phyloP scores from a whole-genome alignment of 2,797 vertebrate genomes.

The Luscinia luscinia region DNA sequence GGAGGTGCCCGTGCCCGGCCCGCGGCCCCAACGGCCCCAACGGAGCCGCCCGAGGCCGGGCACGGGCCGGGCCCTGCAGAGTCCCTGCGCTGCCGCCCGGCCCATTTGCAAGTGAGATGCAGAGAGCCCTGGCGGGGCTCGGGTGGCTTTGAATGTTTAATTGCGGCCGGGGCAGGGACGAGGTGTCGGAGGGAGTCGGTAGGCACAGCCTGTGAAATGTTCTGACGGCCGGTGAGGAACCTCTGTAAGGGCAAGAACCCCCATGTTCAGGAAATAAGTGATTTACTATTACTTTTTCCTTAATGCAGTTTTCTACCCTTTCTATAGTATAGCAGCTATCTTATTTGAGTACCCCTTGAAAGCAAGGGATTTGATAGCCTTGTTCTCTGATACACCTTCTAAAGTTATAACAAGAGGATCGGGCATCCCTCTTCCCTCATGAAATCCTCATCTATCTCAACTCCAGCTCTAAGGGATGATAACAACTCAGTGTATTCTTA shows the following conservation, averaged over 20 bases:
- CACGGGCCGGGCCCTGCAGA: too few relatives aligned
- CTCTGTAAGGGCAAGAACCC: neutral
- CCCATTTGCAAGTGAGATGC: neutral
- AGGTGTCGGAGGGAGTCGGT: neutral
- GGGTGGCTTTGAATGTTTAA: constrained; percentile 24
- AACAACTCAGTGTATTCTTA: neutral
- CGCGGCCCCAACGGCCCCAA: too few relatives aligned
- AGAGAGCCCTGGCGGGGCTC: neutral
- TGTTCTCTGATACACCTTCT: neutral
- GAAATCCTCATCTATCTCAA: neutral
- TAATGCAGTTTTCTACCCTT: neutral
- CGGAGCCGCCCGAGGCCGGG: neutral
- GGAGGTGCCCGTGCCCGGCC: too few relatives aligned
- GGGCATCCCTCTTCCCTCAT: neutral
- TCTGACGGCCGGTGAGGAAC: neutral
- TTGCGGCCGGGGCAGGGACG: neutral
- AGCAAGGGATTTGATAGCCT: neutral
- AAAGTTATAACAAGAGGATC: neutral
- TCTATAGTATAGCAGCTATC: neutral
- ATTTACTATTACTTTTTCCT: neutral
- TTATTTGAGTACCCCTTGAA: neutral
- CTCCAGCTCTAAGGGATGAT: neutral
- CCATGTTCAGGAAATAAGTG: neutral
- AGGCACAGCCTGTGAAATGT: neutral
- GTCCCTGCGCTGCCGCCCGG: neutral